A percentile compares a stretch with the other conserved stretches of the same genome.
Conservation (phyloP, 1,140 invertebrate species). For the Aradophagus sp. region DNA sequence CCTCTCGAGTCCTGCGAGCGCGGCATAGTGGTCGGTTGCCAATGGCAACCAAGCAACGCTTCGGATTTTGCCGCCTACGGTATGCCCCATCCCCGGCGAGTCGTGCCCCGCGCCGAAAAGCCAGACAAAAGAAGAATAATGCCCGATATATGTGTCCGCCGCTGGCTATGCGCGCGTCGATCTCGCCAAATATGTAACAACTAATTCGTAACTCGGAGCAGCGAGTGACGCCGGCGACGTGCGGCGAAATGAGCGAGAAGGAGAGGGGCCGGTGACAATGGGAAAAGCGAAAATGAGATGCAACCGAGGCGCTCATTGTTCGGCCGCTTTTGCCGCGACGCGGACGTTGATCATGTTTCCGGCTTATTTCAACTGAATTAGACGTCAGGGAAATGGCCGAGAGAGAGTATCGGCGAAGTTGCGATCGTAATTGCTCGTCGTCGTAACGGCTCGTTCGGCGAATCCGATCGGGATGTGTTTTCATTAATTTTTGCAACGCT, state of each 20-base stretch:
- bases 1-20: conserved; percentile 37
- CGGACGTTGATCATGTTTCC: neutral
- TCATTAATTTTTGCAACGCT: conserved; percentile 12
- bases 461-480: too few species aligned
- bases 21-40: conserved; percentile 55
- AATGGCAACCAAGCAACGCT: conserved; percentile 57
- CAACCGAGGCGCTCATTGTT: conserved; percentile 9
- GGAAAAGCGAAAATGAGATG: conserved; percentile 7
- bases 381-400: too few species aligned
- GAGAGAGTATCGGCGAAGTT: too few species aligned
- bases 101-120: conserved; percentile 42
- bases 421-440: too few species aligned
- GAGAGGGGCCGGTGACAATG: too few species aligned
- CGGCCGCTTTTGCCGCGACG: neutral
- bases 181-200: conserved; percentile 46
- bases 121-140: conserved; percentile 59
- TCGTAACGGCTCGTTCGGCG: too few species aligned
- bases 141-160: conserved; percentile 25
- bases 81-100: conserved; percentile 49
- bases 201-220: conserved; percentile 26
- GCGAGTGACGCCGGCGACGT: conserved; percentile 1
- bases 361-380: conserved; percentile 2
- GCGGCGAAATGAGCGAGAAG: neutral
- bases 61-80: conserved; percentile 49
- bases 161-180: conserved; percentile 25